Base-by-base conservation (phyloP, 2,888 invertebrate genomes). In the Melinaea marsaeus region DNA sequence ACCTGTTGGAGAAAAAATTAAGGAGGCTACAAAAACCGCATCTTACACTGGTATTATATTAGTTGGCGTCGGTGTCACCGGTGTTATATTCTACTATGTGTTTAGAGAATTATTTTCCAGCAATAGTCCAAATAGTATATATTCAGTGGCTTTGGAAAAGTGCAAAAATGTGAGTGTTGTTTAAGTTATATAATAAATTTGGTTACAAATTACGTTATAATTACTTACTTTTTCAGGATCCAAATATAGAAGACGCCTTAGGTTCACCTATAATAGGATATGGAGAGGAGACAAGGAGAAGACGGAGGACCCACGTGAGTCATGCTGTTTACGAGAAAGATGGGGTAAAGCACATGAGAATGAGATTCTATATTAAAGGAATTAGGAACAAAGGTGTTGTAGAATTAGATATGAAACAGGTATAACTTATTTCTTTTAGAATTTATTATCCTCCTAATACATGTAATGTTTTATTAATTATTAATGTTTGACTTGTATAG, bases 281-380 rank as follows among this genome's bases (percentile, higher is more conserved):
- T 84, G 98, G 98, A 0, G 97, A 98, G 83, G 96, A 96, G 80
- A 95, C 95, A 0, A 92, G 95, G 32, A 91, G 98, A 71, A 94
- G 98, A 51, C 91, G 97, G 67, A 91, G 97, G 55, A 94, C 95
- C 69, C 97, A 97, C 90, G 95, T 97, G 54, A 95, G 95, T 70
- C 96, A 97, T 86, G 88, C 93, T 56, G 89, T 92, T 54, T 98
- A 95, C 83, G 91, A 94, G 69, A 93, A 94, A 68, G 93, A 96
- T 79, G 97, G 96, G 22, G 92, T 92, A 13, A 93, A 94, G 69
- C 95, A 95, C 74, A 93, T 98, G 92, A 92, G 97, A 74, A 97
- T 98, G 96, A 94, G 95, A 78, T 98, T 98, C 85, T 96, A 98
- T 78, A 92, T 98, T 64, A 95, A 97, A 86, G 98, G 98, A 47